Evolutionary conservation across 2,888 invertebrate species (phyloP), one percentile per base, ranked within the genome.

Genomic region (Megaustenia siamemsis): DNA sequence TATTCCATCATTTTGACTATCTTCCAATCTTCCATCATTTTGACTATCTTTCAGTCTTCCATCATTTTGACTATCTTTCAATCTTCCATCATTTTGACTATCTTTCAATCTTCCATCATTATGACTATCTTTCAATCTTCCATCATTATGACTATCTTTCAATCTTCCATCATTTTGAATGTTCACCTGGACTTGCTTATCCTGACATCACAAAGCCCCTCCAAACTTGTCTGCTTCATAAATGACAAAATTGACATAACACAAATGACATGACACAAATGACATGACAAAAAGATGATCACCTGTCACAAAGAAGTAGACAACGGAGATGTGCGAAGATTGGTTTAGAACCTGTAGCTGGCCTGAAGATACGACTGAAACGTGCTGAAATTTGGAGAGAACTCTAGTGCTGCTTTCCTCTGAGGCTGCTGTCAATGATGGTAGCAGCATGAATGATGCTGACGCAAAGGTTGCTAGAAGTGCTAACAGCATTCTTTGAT

Each of bases 281-380:
- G 56, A 5, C 12, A 56, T 21, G 5, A 21, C 56, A 56, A 18
- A 18, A 49, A 69, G 10, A 10, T 38, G 32, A 83, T 82, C 81
- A 90, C 90, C 88, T 86, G 78, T 85, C 83, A 87, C 88, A 73
- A 87, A 90, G 76, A 82, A 90, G 77, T 88, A 90, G 12, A 89
- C 86, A 1, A 88, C 86, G 35, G 86, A 83, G 49, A 90, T 81
- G 38, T 87, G 83, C 21, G 85, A 53, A 15, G 85, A 86, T 8
- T 84, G 56, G 68, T 84, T 87, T 35, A 90, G 87, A 3, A 88
- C 71, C 63, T 86, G 76, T 21, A 90, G 60, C 32, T 68, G 77
- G 18, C 24, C 32, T n/a, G 35, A 49, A 63, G 73, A 60, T 6
- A 82, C 43, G 28, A 86, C n/a, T 69, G 69, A 49, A 66, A 35